Evolutionary conservation across 2,797 vertebrate genomes (phyloP), one percentile per base, ranked within the genome.

Genomic region (Cyclura pinguis): DNA sequence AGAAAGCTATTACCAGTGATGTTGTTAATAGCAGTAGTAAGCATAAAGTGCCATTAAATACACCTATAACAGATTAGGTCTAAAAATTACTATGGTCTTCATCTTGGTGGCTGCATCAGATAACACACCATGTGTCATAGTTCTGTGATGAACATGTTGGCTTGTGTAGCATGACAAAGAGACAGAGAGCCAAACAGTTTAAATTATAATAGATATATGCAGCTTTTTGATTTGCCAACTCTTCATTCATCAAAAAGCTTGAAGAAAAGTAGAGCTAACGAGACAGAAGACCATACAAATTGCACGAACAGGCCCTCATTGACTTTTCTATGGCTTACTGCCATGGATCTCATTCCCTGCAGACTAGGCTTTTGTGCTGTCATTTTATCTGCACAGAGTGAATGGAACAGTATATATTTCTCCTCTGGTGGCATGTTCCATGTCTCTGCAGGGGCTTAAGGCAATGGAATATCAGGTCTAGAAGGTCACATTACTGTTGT

Each of bases 401-500:
- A 92, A 87, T 76, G 83, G 80, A 92, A 90, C 90, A 76, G 92
- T 50, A 38, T 93, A 88, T 86, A 89, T 83, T 89, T 95, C 93
- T 89, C 89, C 88, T 90, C 91, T 80, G 59, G 64, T 93, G 92
- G 89, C 89, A 92, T 91, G 80, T 93, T 91, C 88, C 83, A 90
- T 92, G 89, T 87, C 74, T 82, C 80, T 93, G 93, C 42, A 64
- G 93, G 93, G 92, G 72, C 24, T 91, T 92, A 77, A 87, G 50
- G 84, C 84, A 78, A 38, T 67, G 87, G 78, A 78, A 73, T 92
- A 90, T 86, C 86, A 94, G 91, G 91, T 62, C 82, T 64, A 95
- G 93, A 82, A 92, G 86, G 94, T 93, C 89, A 81, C 86, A 57
- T 93, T 94, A 92, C 80, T 92, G 76, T 93, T 95, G 94, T 74